Evolutionary conservation across 2,797 vertebrate species (phyloP), one percentile per base, ranked within the genome.

Genomic region (Myotis daubentonii): DNA sequence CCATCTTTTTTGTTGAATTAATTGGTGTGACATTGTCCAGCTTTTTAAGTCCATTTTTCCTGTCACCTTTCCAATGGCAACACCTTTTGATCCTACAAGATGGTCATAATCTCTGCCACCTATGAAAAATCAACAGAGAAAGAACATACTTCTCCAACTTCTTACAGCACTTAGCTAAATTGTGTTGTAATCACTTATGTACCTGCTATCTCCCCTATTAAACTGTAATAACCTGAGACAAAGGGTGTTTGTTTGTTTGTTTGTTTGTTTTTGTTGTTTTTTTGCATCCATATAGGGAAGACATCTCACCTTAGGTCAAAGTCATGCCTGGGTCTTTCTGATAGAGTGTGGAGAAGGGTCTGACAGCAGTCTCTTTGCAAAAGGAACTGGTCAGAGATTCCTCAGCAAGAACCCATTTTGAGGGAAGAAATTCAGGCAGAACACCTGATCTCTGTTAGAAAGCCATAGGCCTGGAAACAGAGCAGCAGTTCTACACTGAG

Each of bases 81-180:
- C 22, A 41, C 49, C 9, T 15, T 62, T 23, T 79, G 53, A 70
- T 91, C n/a, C n/a, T 84, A 9, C 38, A 78, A 74, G 7, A 78
- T 49, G 30, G 33, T 10, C 23, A 17, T 41, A 55, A 66, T 87
- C 33, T 88, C n/a, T 96, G 38, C 25, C 53, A 83, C 36, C 6
- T 80, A 81, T 66, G 87, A 76, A 91, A 88, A 88, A 41, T 74
- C 51, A 87, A 38, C 4, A 75, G n/a, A 82, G 16, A 95, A 94
- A 81, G 38, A 19, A 78, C n/a, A 66, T 10, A 71, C 15, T 7
- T 65, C 17, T 53, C 49, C 38, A 87, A 13, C 11, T 90, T 84
- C 41, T 9, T 49, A n/a, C 8, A 94, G 30, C 4, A 78, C 49
- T 33, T 71, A 28, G 53, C 53, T 74, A 36, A n/a, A 19, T 62